Conservation (phyloP, 2,113 vertebrate species). For the Salvelinus alpinus region DNA sequence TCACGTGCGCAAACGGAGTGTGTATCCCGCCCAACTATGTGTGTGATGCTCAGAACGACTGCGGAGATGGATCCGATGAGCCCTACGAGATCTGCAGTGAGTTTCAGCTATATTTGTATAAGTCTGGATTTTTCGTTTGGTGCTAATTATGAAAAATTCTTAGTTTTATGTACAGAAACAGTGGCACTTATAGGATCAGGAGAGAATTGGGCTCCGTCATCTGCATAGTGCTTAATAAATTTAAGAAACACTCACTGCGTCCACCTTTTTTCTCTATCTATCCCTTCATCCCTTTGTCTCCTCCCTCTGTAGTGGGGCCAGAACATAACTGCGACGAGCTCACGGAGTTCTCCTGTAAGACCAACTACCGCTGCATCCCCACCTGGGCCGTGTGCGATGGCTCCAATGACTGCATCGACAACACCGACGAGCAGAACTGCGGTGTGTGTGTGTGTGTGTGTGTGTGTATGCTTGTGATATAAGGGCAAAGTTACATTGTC, state of each 20-base stretch:
- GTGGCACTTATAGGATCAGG: too few relatives aligned
- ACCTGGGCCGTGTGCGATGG: conserved; percentile 71
- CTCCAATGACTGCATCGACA: conserved; percentile 69
- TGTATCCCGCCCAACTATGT: conserved; percentile 58
- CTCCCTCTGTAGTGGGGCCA: conserved; percentile 57
- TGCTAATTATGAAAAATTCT: too few relatives aligned
- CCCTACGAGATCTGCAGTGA: conserved; percentile 66
- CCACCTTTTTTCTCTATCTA: background rate
- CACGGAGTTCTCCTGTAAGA: conserved; percentile 71
- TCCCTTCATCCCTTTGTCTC: background rate
- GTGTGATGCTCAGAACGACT: conserved; percentile 66
- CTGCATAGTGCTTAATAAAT: too few relatives aligned
- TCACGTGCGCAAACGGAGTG: conserved; percentile 59
- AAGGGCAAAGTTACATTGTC: too few relatives aligned
- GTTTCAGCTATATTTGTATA: conserved; percentile 16
- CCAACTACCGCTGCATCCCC: conserved; percentile 73
- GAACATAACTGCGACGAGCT: conserved; percentile 66
- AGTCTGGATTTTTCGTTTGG: too few relatives aligned
- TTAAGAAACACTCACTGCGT: too few relatives aligned
- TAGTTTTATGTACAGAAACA: too few relatives aligned
- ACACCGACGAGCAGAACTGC: conserved; percentile 71
- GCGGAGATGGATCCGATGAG: conserved; percentile 67
- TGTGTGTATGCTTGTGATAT: too few relatives aligned
- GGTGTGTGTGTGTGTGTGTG: conserved; percentile 50
- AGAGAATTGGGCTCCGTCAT: too few relatives aligned